Base-by-base conservation (phyloP, 2,113 vertebrate species). In the Dascyllus trimaculatus region DNA sequence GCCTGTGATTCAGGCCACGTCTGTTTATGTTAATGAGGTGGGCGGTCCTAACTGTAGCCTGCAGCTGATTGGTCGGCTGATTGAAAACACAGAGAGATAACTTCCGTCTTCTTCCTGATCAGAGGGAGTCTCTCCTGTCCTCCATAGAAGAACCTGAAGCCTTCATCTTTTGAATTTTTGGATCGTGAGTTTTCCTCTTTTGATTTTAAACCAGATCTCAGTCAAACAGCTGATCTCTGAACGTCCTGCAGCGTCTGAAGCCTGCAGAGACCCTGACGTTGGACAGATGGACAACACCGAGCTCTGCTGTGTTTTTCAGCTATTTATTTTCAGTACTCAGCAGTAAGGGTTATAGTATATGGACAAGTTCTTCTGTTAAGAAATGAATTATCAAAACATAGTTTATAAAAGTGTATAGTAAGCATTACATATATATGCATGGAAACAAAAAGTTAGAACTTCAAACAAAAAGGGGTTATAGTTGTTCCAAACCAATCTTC, bases 321-420 rank as follows among this genome's bases (percentile, higher is more conserved):
- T 93, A 92, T 93, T 94, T 94, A 93, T 94, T 94, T 89, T 94
- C 91, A 93, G 90, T 93, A 91, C 90, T 95, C 91, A 93, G 94
- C 94, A 93, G 87, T 93, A 90, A 88, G 88, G 90, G 93, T 94
- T 95, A 95, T 95, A 95, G 76, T 86, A 90, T 95, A 91, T 93
- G 93, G 93, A 95, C 93, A 94, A 86, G 91, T 89, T 87, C 67
- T 91, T 92, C 88, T 91, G 93, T 94, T 95, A 93, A 90, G 92
- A 94, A 94, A 94, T 92, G 78, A 94, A 93, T 94, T 94, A 95
- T 94, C 92, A 94, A 95, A 95, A 95, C 90, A 93, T 92, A 89
- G 91, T 92, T 94, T 95, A 94, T 92, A 95, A 95, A 95, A 94
- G 93, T 94, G 90, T 92, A 94, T 88, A 93, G 88, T 93, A 87